Evolutionary conservation across 2,113 vertebrate genomes (phyloP).

Genomic region (Trematomus loennbergii): DNA sequence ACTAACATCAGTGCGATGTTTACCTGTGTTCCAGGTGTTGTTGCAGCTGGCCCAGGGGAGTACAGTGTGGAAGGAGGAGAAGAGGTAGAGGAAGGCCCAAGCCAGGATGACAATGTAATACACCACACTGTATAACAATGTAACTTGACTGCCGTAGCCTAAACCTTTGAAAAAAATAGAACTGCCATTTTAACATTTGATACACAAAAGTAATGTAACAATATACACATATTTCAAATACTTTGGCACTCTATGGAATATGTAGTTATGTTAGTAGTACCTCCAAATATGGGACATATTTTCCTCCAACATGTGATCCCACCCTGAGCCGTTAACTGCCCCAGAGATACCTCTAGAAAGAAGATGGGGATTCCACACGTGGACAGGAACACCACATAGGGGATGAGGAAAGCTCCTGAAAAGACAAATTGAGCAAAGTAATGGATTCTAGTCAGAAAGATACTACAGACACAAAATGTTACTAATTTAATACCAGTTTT

Average conservation of each 20-base stretch:
- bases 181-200: no score
- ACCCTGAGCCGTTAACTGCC: slow-evolving; percentile 42
- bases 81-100: no score
- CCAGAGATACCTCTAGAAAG: slow-evolving; percentile 45
- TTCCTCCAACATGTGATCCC: slow-evolving; percentile 47
- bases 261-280: background rate
- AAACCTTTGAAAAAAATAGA: no score
- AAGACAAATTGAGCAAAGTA: background rate
- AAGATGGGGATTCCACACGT: slow-evolving; percentile 47
- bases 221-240: background rate
- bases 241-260: background rate
- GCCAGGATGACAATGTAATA: no score
- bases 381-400: slow-evolving; percentile 29
- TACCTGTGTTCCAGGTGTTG: no score
- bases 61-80: no score
- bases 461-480: background rate
- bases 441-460: background rate
- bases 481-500: background rate
- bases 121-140: no score
- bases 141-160: no score
- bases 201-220: background rate
- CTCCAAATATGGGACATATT: slow-evolving; percentile 44
- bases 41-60: no score
- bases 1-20: no score
- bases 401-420: slow-evolving; percentile 36